Base-by-base conservation (phyloP, 2,888 invertebrate species). In the Sphecodes monilicornis region DNA sequence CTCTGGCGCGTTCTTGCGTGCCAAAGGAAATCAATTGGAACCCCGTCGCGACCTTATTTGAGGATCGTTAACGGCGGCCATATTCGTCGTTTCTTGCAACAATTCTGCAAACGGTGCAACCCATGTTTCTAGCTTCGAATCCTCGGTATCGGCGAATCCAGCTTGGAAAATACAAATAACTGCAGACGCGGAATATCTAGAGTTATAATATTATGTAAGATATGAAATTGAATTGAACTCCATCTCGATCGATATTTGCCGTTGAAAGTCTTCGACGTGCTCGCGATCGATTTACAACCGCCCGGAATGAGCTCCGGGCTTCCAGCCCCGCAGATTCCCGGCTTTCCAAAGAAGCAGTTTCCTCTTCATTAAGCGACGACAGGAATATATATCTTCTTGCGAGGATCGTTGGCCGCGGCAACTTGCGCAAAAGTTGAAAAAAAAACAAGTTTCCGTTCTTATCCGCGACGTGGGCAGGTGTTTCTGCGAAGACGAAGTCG, bases 401-500 rank as follows among this genome's bases (percentile, higher is more conserved):
- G 66, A n/a, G n/a, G 16, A 16, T 5, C 16, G 26, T 5, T 0
- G 32, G 29, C 16, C 26, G 36, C 26, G 36, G 32, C 29, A 10
- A 22, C 22, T 66, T 10, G 36, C 36, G 36, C 66, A 22, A 66
- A 66, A 66, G n/a, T 32, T 29, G 64, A 36, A 36, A 66, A 36
- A 36, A 66, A 80, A 36, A 68, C 46, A 39, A 68, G 39, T 50
- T 29, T 39, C 18, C 36, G 39, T 41, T 68, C 43, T 11, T 29
- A 39, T n/a, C 22, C n/a, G 76, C 26, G 32, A 41, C 54, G 71
- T 18, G 82, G 57, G 72, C 82, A 76, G 32, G 72, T 72, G 83
- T 71, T 76, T 39, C 82, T 54, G 22, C 22, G 32, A 66, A 36
- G 66, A 46, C 66, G 22, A 16, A 22, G 26, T 41, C 41, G 41